Conservation (phyloP, 2,113 vertebrate species). For the Seriola dumerili region DNA sequence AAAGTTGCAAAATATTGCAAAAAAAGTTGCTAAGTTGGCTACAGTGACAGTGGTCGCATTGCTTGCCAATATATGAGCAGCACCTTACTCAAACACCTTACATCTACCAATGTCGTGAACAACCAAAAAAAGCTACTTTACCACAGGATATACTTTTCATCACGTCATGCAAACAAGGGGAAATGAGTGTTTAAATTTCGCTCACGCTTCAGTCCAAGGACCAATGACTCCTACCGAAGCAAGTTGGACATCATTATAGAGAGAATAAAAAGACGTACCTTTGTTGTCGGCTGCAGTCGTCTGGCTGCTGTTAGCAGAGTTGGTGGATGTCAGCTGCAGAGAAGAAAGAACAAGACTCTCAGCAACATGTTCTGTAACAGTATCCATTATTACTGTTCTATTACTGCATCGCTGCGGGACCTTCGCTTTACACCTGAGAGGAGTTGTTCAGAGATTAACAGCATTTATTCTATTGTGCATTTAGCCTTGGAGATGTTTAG, state of each 20-base stretch:
- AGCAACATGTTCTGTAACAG: not conserved
- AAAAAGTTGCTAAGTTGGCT: not conserved
- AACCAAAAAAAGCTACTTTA: not conserved
- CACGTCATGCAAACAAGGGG: not conserved
- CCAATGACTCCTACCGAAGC: no score
- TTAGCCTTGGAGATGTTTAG: not conserved
- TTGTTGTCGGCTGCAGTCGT: constrained; percentile 77
- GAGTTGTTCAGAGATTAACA: not conserved
- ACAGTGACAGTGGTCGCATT: not conserved
- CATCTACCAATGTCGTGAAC: not conserved
- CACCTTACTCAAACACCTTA: not conserved
- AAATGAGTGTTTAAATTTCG: not conserved
- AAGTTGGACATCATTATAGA: not conserved
- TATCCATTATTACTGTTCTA: not conserved
- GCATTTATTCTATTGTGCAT: no score
- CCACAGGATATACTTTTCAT: not conserved
- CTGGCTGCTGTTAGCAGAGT: constrained; percentile 78
- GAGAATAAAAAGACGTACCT: constrained; percentile 53
- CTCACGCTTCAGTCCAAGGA: no score
- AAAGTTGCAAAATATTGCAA: not conserved
- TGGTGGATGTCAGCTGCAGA: constrained; percentile 73
- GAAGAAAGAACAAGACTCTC: constrained; percentile 9
- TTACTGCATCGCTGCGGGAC: not conserved
- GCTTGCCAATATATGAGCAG: not conserved
- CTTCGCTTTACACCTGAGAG: not conserved